Percentiles rank a stretch among this genome's conserved stretches.
Evolutionary conservation across 1,140 invertebrate genomes (phyloP).

Genomic region (Centruroides vittatus): DNA sequence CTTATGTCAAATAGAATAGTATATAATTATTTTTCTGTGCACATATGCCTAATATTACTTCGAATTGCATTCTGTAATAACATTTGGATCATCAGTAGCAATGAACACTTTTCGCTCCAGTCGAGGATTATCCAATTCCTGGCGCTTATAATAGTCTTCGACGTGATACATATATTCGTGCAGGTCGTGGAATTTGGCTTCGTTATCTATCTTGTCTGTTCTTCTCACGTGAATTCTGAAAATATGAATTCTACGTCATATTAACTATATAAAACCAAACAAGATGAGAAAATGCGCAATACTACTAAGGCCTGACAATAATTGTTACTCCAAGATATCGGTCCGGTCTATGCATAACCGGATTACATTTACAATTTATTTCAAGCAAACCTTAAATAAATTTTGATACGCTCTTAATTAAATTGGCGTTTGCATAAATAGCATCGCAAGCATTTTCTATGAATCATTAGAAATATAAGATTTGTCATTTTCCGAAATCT

Average conservation of each 20-base stretch:
- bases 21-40: not conserved
- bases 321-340: too few relatives aligned
- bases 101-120: constrained; percentile 34
- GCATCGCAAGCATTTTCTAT: too few relatives aligned
- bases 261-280: too few relatives aligned
- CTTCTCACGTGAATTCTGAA: constrained; percentile 79
- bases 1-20: not conserved
- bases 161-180: constrained; percentile 94
- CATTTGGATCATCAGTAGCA: constrained; percentile 40
- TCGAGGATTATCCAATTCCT: constrained; percentile 22
- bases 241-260: not conserved
- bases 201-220: constrained; percentile 98
- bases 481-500: too few relatives aligned
- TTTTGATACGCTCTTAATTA: too few relatives aligned
- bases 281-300: too few relatives aligned
- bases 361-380: too few relatives aligned
- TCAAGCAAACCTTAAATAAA: too few relatives aligned
- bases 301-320: too few relatives aligned
- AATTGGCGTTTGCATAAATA: too few relatives aligned
- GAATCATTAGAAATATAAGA: too few relatives aligned
- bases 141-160: constrained; percentile 46
- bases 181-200: constrained; percentile 89
- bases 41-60: constrained; percentile 4
- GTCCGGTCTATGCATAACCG: too few relatives aligned
- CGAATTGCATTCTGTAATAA: constrained; percentile 46